These are phyloP conservation scores for Neotoxoptera formosana DNA, from an alignment of 1,140 invertebrate species.

Conservation along the genomic window DNA sequence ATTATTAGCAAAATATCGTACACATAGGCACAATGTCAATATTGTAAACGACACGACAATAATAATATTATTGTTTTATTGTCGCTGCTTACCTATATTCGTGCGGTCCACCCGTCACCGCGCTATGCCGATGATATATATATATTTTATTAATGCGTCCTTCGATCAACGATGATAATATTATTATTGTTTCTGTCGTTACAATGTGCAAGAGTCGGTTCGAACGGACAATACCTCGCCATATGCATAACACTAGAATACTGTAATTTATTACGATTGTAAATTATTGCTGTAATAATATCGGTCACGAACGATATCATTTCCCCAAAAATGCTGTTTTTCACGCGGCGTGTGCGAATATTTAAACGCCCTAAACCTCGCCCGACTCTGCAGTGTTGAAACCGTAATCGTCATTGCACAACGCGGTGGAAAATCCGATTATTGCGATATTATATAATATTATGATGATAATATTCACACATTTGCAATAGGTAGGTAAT, in stretches of 20 bases:
- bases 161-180: neutral
- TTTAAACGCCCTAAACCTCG: neutral
- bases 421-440: neutral
- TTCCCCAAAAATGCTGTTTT: neutral
- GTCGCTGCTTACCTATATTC: neutral
- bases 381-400: neutral
- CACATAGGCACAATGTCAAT: neutral
- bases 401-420: neutral
- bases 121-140: too few relatives aligned
- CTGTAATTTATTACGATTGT: too few relatives aligned
- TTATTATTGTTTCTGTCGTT: neutral
- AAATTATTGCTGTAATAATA: neutral
- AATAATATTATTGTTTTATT: neutral
- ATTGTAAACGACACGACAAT: neutral
- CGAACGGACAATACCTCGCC: neutral
- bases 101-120: neutral
- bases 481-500: neutral
- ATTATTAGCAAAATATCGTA: neutral
- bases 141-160: neutral
- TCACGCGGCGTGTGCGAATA: neutral
- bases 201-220: neutral
- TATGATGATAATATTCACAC: neutral
- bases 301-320: neutral
- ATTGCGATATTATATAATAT: neutral
- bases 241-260: neutral